Percentiles rank a stretch among this genome's conserved stretches.
Conservation (phyloP, 2,113 vertebrate species). For the Kobus ellipsiprymnus region DNA sequence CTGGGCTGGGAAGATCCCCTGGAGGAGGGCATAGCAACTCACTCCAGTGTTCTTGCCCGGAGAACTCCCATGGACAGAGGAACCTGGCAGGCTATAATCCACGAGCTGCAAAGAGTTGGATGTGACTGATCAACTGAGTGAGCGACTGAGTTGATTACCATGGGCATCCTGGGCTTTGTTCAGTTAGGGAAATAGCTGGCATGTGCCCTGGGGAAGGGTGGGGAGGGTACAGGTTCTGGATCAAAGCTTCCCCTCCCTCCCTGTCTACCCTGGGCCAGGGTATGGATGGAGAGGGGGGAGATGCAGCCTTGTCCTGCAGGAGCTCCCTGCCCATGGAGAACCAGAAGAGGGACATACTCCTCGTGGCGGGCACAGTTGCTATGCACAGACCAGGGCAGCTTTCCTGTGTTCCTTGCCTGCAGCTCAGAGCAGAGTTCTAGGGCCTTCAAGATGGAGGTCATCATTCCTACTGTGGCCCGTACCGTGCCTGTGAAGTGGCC, state of each 20-base stretch:
- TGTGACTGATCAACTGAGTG: neutral
- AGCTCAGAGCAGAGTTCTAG: neutral
- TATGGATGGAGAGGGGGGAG: neutral
- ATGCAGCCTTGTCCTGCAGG: neutral
- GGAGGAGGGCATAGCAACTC: neutral
- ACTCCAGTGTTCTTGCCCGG: neutral
- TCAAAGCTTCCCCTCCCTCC: neutral
- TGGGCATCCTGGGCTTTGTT: neutral
- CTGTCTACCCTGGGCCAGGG: neutral
- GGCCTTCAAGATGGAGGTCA: neutral
- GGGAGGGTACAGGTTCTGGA: neutral
- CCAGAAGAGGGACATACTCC: neutral
- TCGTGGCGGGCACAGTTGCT: neutral
- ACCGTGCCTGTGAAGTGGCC: neutral
- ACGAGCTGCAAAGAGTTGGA: neutral
- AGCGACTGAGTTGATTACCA: neutral
- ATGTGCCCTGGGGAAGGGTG: neutral
- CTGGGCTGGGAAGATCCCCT: neutral
- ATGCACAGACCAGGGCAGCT: accelerated
- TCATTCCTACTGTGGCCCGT: accelerated
- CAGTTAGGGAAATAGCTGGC: neutral
- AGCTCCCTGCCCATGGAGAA: neutral
- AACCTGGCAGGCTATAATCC: neutral
- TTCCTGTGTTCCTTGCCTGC: accelerated
- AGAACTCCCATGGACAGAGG: neutral